These are phyloP conservation scores for Sminthurides aquaticus DNA, from an alignment of 2,888 invertebrate species.

Conservation along the genomic window DNA sequence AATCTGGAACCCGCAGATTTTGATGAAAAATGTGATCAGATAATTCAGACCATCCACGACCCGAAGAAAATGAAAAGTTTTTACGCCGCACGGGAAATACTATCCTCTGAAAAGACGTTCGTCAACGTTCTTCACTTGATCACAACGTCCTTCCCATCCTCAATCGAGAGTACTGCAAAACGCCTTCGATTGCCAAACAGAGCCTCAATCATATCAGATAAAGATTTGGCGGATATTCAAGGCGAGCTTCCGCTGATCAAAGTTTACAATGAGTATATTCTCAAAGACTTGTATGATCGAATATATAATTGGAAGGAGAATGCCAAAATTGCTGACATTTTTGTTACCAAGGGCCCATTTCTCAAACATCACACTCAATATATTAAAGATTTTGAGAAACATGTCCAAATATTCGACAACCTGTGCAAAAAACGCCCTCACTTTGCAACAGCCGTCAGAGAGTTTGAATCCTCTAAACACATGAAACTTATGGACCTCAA, in stretches of 20 bases:
- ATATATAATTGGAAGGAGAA: slow-evolving; percentile 49
- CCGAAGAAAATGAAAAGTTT: slow-evolving; percentile 48
- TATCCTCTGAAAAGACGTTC: slow-evolving; percentile 53
- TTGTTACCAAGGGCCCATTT: slow-evolving; percentile 55
- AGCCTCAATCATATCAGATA: slow-evolving; percentile 47
- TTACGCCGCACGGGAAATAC: slow-evolving; percentile 52
- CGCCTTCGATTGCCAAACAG: slow-evolving; percentile 43
- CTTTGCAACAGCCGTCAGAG: slow-evolving; percentile 50
- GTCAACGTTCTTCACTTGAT: slow-evolving; percentile 53
- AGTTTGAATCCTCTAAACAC: slow-evolving; percentile 47
- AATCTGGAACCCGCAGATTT: not conserved
- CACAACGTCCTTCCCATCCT: slow-evolving; percentile 51
- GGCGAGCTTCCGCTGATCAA: slow-evolving; percentile 52
- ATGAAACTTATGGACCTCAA: slow-evolving; percentile 54
- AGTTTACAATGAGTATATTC: slow-evolving; percentile 52
- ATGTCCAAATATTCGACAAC: slow-evolving; percentile 50
- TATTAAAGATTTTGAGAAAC: slow-evolving; percentile 53
- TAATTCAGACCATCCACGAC: slow-evolving; percentile 29
- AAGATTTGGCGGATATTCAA: slow-evolving; percentile 50
- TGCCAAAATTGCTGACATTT: slow-evolving; percentile 52
- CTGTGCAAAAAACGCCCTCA: slow-evolving; percentile 50
- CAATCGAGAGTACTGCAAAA: slow-evolving; percentile 45
- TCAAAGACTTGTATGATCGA: slow-evolving; percentile 51
- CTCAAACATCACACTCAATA: slow-evolving; percentile 54
- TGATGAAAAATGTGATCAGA: slow-evolving; percentile 23